Evolutionary conservation across 2,888 invertebrate species (phyloP).

Genomic region (Euphydryas editha): DNA sequence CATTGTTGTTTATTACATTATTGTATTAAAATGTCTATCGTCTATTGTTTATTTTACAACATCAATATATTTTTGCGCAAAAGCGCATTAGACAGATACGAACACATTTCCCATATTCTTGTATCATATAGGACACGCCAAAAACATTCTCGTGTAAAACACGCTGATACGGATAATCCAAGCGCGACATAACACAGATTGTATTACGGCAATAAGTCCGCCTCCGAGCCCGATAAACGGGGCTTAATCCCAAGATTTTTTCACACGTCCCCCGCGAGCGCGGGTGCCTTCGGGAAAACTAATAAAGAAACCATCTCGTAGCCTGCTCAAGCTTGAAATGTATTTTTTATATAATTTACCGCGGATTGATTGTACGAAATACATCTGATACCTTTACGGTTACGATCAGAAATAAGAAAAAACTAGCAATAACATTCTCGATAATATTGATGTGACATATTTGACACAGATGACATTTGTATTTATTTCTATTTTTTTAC

Average conservation of each 20-base stretch:
- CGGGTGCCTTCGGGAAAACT: slow-evolving; percentile 75
- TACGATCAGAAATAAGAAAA: slow-evolving; percentile 9
- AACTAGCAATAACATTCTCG: background rate
- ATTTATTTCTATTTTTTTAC: no score
- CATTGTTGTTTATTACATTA: background rate
- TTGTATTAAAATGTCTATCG: background rate
- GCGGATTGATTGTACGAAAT: slow-evolving; percentile 74
- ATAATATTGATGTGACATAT: no score
- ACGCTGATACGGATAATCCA: slow-evolving; percentile 74
- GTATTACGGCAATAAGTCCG: slow-evolving; percentile 79
- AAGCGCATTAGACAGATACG: background rate
- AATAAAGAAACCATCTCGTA: slow-evolving; percentile 83
- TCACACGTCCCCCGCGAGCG: slow-evolving; percentile 75
- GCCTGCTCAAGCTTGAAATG: slow-evolving; percentile 83
- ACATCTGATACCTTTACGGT: slow-evolving; percentile 59
- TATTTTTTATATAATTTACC: slow-evolving; percentile 85
- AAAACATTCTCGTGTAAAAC: slow-evolving; percentile 59
- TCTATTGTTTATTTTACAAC: background rate
- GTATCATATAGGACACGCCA: slow-evolving; percentile 37
- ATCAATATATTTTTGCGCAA: background rate
- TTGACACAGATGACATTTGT: no score
- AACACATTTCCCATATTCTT: slow-evolving; percentile 31
- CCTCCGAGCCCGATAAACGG: slow-evolving; percentile 73
- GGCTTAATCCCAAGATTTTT: slow-evolving; percentile 78
- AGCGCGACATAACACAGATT: slow-evolving; percentile 79